Evolutionary conservation across 2,797 vertebrate species (phyloP).

Genomic region (Syndactyla subalaris): DNA sequence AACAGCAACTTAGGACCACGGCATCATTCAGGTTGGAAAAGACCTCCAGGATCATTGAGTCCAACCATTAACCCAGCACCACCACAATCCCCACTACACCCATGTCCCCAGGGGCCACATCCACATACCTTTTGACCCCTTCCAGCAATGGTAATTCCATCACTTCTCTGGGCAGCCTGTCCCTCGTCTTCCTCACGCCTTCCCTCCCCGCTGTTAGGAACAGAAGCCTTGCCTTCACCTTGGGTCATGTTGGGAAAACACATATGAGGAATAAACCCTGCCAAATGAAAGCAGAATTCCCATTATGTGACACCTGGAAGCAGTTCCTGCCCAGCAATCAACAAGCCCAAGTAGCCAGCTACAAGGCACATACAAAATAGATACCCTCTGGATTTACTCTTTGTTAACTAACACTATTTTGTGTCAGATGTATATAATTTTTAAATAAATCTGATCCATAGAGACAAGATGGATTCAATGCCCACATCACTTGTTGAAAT

Average conservation of each 20-base stretch:
- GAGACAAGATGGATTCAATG: not conserved
- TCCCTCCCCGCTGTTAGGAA: not conserved
- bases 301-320: no score
- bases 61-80: not conserved
- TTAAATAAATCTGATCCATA: not conserved
- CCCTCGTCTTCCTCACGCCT: not conserved
- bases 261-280: not conserved
- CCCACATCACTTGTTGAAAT: no score
- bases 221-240: rapidly evolving
- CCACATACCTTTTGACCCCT: not conserved
- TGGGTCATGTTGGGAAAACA: not conserved
- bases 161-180: not conserved
- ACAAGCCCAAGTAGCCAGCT: not conserved
- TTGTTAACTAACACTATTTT: not conserved
- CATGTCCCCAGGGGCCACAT: not conserved
- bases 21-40: not conserved
- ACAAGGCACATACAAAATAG: not conserved
- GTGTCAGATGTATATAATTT: not conserved
- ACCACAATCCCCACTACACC: not conserved
- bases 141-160: not conserved
- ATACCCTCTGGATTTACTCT: not conserved
- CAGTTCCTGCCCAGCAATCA: not conserved
- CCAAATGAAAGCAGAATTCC: not conserved
- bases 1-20: not conserved
- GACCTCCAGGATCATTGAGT: not conserved